Evolutionary conservation across 2,797 vertebrate species (phyloP), one percentile per base, ranked within the genome.

Genomic region (Muraenolepis orangiensis): DNA sequence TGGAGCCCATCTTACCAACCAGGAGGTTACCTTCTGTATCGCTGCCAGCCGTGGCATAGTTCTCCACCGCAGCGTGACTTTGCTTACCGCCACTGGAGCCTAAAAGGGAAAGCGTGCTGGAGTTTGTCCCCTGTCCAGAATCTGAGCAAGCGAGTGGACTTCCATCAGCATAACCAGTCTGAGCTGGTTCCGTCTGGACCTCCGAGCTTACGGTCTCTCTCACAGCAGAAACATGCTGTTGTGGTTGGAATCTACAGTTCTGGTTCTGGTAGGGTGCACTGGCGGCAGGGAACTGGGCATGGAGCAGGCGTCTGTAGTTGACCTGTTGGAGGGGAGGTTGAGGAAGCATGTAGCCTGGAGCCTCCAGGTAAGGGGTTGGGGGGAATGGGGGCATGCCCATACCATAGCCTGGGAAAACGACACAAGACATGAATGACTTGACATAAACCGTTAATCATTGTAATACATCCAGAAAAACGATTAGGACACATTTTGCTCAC

Each of bases 321-420:
- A 87, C 72, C 7, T 89, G 88, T 69, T 84, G 90, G 12, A 90
- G n/a, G 1, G 80, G 84, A 69, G 86, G 80, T 3, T 85, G 82
- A 3, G 88, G 89, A 11, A 92, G 20, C 42, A 92, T 16, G 68
- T 91, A 92, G 36, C 85, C 42, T 28, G 89, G 87, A 57, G 85
- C 23, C 23, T 92, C 89, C 84, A 91, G 78, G 66, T 86, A 91
- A 1, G 84, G 76, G 6, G 76, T 66, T 28, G 80, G 81, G 0
- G 82, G 88, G 23, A 89, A 84, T 0, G 82, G 82, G 32, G 90
- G 88, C 82, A 91, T 83, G n/a, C 86, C 82, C 88, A 91, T 84
- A 38, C 89, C 82, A 29, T 89, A 91, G 69, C 90, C 91, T 91
- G 70, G 67, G n/a, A 23, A 30, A 16, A 13, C 16, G 7, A 30